Percentiles rank a stretch among this genome's conserved stretches.
phyloP scores from a whole-genome alignment of 2,888 invertebrate genomes.

The Catocala sponsa region DNA sequence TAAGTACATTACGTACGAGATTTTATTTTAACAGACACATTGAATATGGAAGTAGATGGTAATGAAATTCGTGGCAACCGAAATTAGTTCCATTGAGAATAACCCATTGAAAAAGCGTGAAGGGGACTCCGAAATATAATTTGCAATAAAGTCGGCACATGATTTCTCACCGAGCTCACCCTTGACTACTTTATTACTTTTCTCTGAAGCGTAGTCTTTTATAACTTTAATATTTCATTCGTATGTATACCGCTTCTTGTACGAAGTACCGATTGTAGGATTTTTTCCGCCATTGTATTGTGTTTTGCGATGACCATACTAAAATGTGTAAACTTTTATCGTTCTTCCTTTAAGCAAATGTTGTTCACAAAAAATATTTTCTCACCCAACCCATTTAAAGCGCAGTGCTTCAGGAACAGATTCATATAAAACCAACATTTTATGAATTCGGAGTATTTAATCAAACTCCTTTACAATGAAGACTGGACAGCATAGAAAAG shows the following conservation, averaged over 20 bases:
- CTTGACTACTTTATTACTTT: conserved; percentile 77
- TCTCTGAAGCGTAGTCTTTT: conserved; percentile 67
- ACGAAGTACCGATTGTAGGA: conserved; percentile 58
- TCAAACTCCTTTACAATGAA: conserved; percentile 47
- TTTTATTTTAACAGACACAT: conserved; percentile 32
- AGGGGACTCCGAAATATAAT: conserved; percentile 68
- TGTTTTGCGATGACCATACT: conserved; percentile 51
- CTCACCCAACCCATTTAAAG: conserved; percentile 12
- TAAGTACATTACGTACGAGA: conserved; percentile 13
- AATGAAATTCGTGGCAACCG: conserved; percentile 29
- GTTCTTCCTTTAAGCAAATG: conserved; percentile 25
- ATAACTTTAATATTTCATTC: conserved; percentile 68
- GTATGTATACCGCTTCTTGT: conserved; percentile 55
- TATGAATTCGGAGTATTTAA: conserved; percentile 40
- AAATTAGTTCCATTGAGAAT: conserved; percentile 47
- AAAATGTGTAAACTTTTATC: conserved; percentile 49
- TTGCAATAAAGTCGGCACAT: conserved; percentile 72
- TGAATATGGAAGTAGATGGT: conserved; percentile 24
- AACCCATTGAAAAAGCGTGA: conserved; percentile 51
- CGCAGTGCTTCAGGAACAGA: conserved; percentile 14
- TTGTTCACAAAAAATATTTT: conserved; percentile 21
- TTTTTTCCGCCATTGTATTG: conserved; percentile 62
- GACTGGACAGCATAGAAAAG: conserved; percentile 45
- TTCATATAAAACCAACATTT: conserved; percentile 18
- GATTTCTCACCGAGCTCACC: conserved; percentile 68